Evolutionary conservation across 2,113 vertebrate species (phyloP).

Genomic region (Dasyprocta punctata): DNA sequence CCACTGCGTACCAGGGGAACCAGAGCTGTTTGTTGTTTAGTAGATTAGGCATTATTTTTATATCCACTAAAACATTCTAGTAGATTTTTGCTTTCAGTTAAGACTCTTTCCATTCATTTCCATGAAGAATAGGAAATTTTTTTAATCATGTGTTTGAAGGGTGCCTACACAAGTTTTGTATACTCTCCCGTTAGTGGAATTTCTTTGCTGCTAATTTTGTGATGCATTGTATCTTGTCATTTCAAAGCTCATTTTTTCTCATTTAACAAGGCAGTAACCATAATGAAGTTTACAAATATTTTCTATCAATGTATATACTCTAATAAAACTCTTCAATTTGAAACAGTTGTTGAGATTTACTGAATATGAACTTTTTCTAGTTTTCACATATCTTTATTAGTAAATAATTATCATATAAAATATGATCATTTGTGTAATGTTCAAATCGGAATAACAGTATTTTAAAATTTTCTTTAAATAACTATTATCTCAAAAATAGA

Average conservation of each 20-base stretch:
- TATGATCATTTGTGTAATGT: neutral
- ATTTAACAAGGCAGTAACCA: neutral
- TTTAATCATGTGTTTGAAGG: neutral
- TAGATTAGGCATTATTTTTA: neutral
- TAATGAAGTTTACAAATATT: neutral
- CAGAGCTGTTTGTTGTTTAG: neutral
- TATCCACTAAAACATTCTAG: neutral
- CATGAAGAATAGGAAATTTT: neutral
- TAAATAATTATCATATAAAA: neutral
- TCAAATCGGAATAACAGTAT: neutral
- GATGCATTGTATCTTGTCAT: neutral
- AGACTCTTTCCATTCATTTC: constrained; percentile 20
- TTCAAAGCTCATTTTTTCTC: constrained; percentile 5
- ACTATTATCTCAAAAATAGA: neutral
- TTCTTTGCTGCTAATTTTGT: constrained; percentile 11
- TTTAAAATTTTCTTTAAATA: constrained; percentile 38
- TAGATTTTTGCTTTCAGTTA: neutral
- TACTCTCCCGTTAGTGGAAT: neutral
- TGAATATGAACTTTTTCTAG: neutral
- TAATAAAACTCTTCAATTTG: constrained; percentile 27
- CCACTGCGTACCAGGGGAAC: neutral
- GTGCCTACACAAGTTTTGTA: neutral
- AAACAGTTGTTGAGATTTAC: neutral
- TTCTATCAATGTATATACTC: neutral
- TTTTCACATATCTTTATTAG: neutral